Conservation (phyloP, 2,113 vertebrate genomes). For the Nothobranchius kuhntae region DNA sequence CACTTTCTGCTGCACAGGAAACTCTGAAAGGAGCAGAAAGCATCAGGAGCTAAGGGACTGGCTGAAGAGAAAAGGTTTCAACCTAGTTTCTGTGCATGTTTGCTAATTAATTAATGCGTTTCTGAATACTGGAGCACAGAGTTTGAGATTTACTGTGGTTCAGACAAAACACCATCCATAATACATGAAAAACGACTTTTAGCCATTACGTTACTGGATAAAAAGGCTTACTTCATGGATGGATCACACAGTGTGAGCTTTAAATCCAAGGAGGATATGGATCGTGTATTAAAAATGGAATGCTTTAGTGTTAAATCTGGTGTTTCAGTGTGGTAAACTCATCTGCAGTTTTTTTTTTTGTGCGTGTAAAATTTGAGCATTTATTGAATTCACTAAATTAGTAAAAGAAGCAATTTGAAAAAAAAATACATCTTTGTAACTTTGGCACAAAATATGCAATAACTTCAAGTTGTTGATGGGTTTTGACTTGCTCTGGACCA, state of each 20-base stretch:
- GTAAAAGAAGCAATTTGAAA: neutral
- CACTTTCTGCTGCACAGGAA: conserved; percentile 29
- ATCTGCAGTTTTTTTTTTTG: neutral
- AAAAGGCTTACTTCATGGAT: conserved; percentile 11
- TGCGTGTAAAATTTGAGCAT: neutral
- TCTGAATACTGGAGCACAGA: conserved; percentile 13
- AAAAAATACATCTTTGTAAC: too few species aligned
- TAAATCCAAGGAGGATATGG: conserved; percentile 6
- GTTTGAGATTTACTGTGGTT: conserved; percentile 24
- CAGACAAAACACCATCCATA: conserved; percentile 54
- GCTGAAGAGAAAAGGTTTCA: conserved; percentile 14
- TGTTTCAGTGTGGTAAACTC: neutral
- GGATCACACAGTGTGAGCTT: conserved; percentile 7
- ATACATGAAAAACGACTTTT: conserved; percentile 41
- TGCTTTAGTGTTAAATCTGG: neutral
- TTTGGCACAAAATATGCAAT: too few species aligned
- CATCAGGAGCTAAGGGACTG: conserved; percentile 3
- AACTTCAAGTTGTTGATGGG: too few species aligned
- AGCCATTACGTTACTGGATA: conserved; percentile 22
- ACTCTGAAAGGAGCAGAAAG: conserved; percentile 1
- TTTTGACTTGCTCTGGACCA: too few species aligned
- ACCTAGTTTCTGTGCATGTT: conserved; percentile 26
- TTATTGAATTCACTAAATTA: neutral
- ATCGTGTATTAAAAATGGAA: neutral
- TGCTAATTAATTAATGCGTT: conserved; percentile 38